Base-by-base conservation (phyloP, 2,888 invertebrate species). In the Rhyacophila evoluta region DNA sequence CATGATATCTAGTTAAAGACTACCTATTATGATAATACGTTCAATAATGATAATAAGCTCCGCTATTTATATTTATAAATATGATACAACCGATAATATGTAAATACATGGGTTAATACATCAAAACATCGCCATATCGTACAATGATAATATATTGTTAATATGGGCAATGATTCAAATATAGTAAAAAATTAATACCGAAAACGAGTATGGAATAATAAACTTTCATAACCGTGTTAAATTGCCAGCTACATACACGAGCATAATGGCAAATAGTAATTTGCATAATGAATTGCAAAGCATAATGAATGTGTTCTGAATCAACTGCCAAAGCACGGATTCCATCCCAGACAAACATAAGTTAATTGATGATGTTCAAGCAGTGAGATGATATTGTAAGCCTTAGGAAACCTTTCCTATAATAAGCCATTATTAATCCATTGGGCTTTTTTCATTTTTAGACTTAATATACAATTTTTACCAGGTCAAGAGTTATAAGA, bases 251-350 rank as follows among this genome's bases (percentile, higher is more conserved):
- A 27, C 12, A 37, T 28, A 29, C 27, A 29, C 37, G 69, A 5
- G 74, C 33, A 27, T 72, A 68, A 71, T 68, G 28, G 39, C 39
- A 78, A 71, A 73, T 72, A 76, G 33, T 41, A 38, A 79, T 79
- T 75, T 72, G 68, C 79, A 79, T 79, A 76, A 76, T 75, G 72
- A 79, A 68, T 39, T 68, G 38, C 33, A 71, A 28, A 37, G 37
- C 37, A 19, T 74, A 74, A 74, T 74, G 67, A 74, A 68, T 67
- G 55, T 33, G 55, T 72, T 73, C 68, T 27, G 73, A 77, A 77
- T 73, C 68, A 25, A 69, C 74, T 36, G 33, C 36, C 29, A 33
- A 68, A 55, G 29, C 68, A 29, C 41, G 37, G 72, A 72, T 37
- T 72, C 36, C n/a, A 72, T 15, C 69, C 69, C 69, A 36, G 75